Conservation (phyloP, 2,888 invertebrate species). For the Labia minor region DNA sequence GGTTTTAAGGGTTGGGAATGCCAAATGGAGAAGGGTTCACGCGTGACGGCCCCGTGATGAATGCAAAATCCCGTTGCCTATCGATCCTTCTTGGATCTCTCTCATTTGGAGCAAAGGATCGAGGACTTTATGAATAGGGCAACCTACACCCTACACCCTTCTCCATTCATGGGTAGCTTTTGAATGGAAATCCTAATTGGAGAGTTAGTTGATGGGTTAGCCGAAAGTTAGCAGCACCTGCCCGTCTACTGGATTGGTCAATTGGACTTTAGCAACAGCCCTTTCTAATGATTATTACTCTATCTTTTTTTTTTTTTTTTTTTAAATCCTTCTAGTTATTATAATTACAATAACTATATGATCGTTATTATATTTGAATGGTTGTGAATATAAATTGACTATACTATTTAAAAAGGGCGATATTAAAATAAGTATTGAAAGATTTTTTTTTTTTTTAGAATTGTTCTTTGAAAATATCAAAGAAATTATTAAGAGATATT, state of each 20-base stretch:
- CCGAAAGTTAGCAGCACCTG: background rate
- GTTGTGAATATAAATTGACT: no score
- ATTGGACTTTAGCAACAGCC: background rate
- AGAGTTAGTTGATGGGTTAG: background rate
- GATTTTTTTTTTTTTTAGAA: no score
- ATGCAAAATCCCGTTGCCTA: background rate
- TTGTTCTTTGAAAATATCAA: no score
- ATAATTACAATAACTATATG: no score
- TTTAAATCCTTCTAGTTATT: no score
- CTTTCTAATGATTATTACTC: background rate
- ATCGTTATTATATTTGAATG: no score
- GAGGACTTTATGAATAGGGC: no score
- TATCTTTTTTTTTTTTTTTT: background rate
- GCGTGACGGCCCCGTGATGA: conserved; percentile 1
- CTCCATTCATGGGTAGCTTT: background rate
- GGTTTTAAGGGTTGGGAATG: background rate
- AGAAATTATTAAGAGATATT: no score
- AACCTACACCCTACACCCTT: no score
- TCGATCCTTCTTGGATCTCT: background rate
- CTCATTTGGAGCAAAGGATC: no score
- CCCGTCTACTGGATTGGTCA: background rate
- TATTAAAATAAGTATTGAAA: no score
- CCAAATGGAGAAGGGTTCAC: background rate
- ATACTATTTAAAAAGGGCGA: no score
- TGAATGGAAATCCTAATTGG: background rate